These are phyloP conservation scores for Leptothorax acervorum DNA, from an alignment of 2,888 invertebrate species.

Conservation along the genomic window DNA sequence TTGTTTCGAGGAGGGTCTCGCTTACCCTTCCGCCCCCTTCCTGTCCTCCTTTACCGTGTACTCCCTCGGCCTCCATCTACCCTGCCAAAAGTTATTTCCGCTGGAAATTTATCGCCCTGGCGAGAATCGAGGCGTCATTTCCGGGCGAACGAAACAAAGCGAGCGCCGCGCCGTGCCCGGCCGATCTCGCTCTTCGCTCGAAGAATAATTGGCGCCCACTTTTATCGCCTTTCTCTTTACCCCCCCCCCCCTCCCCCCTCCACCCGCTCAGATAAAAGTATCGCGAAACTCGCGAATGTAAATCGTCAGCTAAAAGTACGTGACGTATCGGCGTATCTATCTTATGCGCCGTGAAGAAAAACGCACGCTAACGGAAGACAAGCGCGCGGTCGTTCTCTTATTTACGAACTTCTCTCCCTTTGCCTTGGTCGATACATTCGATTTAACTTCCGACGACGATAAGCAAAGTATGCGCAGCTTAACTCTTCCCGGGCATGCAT, in stretches of 20 bases:
- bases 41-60: constrained; percentile 47
- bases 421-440: constrained; percentile 26
- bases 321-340: constrained; percentile 47
- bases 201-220: constrained; percentile 73
- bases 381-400: constrained; percentile 35
- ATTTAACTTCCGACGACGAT: constrained; percentile 49
- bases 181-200: constrained; percentile 48
- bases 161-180: constrained; percentile 38
- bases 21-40: constrained; percentile 30
- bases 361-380: constrained; percentile 42
- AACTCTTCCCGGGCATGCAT: neutral
- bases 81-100: constrained; percentile 77
- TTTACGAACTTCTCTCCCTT: constrained; percentile 38
- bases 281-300: constrained; percentile 54
- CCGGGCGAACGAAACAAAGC: constrained; percentile 75
- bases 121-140: constrained; percentile 78
- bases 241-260: neutral
- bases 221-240: constrained; percentile 56
- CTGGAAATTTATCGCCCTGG: constrained; percentile 75
- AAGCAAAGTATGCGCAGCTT: constrained; percentile 12
- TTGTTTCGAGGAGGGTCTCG: constrained; percentile 40
- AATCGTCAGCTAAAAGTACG: constrained; percentile 53
- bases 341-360: constrained; percentile 23
- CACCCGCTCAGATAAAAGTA: constrained; percentile 40
- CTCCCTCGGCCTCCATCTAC: constrained; percentile 57